phyloP scores from a whole-genome alignment of 2,113 vertebrate species.

The Catharus fuscescens region DNA sequence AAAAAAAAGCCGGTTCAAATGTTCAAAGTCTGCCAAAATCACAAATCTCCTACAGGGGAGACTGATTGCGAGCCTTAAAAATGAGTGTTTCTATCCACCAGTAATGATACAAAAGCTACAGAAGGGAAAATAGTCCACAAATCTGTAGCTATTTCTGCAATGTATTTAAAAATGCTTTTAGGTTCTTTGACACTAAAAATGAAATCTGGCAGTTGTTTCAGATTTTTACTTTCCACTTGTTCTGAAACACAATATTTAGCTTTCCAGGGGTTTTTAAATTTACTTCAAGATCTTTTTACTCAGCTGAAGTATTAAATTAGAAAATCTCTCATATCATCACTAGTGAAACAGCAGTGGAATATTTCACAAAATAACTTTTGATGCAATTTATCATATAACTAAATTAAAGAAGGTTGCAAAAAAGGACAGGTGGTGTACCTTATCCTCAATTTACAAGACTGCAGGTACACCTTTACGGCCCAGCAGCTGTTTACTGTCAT shows the following conservation, averaged over 20 bases:
- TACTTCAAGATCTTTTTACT: background rate
- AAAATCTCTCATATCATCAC: background rate
- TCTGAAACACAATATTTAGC: background rate
- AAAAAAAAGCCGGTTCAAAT: background rate
- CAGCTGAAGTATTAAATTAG: background rate
- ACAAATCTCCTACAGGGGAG: background rate
- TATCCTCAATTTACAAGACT: background rate
- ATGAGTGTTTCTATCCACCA: background rate
- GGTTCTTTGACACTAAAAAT: background rate
- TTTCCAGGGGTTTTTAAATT: background rate
- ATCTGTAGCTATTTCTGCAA: background rate
- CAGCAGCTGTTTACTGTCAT: background rate
- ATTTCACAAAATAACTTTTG: background rate
- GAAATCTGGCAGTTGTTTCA: background rate
- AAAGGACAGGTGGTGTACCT: background rate
- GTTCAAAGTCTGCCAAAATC: background rate
- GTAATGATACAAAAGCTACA: background rate
- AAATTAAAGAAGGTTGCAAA: background rate
- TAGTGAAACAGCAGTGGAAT: background rate
- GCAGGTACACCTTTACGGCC: background rate
- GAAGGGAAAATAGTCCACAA: background rate
- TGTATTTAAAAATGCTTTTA: background rate
- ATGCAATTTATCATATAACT: background rate
- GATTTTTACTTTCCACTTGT: background rate
- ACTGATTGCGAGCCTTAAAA: background rate